Conservation (phyloP, 2,888 invertebrate genomes). For the Pristionchus arcanus region DNA sequence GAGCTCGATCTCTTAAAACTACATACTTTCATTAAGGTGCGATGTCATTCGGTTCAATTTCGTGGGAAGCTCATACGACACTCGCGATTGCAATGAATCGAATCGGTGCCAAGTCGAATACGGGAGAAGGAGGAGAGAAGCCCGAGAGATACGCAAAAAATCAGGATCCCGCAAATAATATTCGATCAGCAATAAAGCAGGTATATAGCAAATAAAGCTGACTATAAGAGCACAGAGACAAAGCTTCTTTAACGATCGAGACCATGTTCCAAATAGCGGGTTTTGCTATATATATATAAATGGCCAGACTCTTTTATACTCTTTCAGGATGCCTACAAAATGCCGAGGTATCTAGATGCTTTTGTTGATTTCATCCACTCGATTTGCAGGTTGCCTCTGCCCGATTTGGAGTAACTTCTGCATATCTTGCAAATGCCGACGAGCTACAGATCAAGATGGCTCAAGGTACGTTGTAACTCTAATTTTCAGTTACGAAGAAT, state of each 20-base stretch:
- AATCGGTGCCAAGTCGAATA: conserved; percentile 97
- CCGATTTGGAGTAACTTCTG: conserved; percentile 97
- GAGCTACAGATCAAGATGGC: conserved; percentile 99
- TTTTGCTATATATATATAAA: too few relatives aligned
- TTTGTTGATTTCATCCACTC: neutral
- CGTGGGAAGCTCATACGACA: conserved; percentile 94
- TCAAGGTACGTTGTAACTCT: conserved; percentile 82
- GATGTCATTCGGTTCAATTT: conserved; percentile 98
- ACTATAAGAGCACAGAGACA: too few relatives aligned
- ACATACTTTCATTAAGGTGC: conserved; percentile 84
- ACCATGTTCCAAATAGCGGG: too few relatives aligned
- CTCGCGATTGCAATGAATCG: conserved; percentile 98
- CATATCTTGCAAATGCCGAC: conserved; percentile 96
- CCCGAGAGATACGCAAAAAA: conserved; percentile 84
- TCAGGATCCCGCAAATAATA: conserved; percentile 89
- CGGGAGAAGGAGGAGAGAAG: conserved; percentile 93
- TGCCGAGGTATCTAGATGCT: too few relatives aligned
- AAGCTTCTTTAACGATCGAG: too few relatives aligned
- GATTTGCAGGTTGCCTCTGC: conserved; percentile 91
- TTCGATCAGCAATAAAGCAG: conserved; percentile 96
- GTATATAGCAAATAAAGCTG: conserved; percentile 68
- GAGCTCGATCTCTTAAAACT: neutral
- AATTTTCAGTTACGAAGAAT: neutral
- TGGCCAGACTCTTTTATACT: too few relatives aligned
- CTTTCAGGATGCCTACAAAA: too few relatives aligned